Evolutionary conservation across 2,888 invertebrate genomes (phyloP), one percentile per base, ranked within the genome.

Genomic region (Cerastis rubricosa): DNA sequence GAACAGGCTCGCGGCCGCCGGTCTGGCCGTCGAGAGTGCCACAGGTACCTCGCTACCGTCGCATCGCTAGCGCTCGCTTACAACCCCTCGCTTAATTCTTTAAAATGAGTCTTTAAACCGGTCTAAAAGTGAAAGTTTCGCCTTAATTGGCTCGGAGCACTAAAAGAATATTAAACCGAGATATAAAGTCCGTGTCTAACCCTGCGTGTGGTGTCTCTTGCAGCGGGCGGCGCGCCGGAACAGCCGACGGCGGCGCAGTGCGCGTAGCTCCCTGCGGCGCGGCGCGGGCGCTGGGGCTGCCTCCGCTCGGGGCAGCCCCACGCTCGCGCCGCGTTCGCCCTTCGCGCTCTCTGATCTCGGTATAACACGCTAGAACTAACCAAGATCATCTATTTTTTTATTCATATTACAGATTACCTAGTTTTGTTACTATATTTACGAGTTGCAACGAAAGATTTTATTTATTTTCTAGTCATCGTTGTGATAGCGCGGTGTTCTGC

Each of bases 1-100:
- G 97, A 98, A 98, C 95, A 97, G 98, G 89, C 97, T 97, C 89
- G 98, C 97, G 89, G 97, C 97, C 87, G 97, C 97, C 90, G 96
- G 96, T 71, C 92, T 97, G 86, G 96, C 95, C 91, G 91, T 94
- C 90, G 96, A 96, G 87, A 92, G 93, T 90, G 95, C 92, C 93
- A 94, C 97, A 97, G 96, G 97, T 97, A 94, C 93, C 92, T 89
- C 90, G 90, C 84, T 87, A 89, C 84, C 89, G 87, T 93, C 93
- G 93, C 94, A 92, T 86, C 92, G 93, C 94, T 94, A 94, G 91
- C 93, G 93, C 94, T 93, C 93, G 95, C 95, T 94, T 93, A 88
- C 89, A 88, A 91, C 90, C 94, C 94, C 94, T 93, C 94, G 96
- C 95, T 95, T 94, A 91, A 93, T 93, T 92, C 91, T 90, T 94